Base-by-base conservation (phyloP, 2,797 vertebrate species). In the Coregonus ussuriensis region DNA sequence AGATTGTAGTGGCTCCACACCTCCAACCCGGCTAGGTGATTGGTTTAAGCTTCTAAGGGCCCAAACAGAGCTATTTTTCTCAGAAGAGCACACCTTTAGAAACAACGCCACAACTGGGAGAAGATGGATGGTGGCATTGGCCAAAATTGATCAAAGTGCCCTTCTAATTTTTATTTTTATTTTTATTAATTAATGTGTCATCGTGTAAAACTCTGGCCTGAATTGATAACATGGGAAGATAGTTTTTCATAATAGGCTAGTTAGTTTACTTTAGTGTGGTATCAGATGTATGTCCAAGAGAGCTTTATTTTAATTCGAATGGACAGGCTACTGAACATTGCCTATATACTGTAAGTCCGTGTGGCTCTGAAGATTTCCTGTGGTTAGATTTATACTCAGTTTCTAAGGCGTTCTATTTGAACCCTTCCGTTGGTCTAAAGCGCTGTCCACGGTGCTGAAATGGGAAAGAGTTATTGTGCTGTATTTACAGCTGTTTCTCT, bases 391-490 rank as follows among this genome's bases (percentile, higher is more conserved):
- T 52, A 14, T 52, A 31, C 33, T 31, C 29, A 6, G 16, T 68
- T 29, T 68, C 66, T 68, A 31, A 68, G 54, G 14, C 14, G 4
- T 56, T 6, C 29, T 33, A 33, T 33, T 33, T 33, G 31, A 33
- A 33, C 31, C 31, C 53, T 25, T n/a, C 16, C 37, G 16, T n/a
- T 67, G 9, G 59, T 66, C 4, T 14, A 7, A 47, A 71, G 41
- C 29, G 31, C 63, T 78, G 76, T 74, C 78, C 65, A 37, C 56
- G 78, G 82, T 83, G 63, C 84, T 78, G 76, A 79, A 37, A 54
- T 35, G 71, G 18, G 1, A 47, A 69, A 31, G n/a, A 54, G 68
- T 65, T 31, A 72, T 31, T 14, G 25, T 29, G n/a, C 62, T 6
- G 68, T 35, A 25, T 37, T 41, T 21, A 62, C 21, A 21, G 59